Percentiles rank a stretch among this genome's conserved stretches.
These are phyloP conservation scores for Tangara arthus DNA, from an alignment of 2,797 vertebrate species.

Conservation along the genomic window DNA sequence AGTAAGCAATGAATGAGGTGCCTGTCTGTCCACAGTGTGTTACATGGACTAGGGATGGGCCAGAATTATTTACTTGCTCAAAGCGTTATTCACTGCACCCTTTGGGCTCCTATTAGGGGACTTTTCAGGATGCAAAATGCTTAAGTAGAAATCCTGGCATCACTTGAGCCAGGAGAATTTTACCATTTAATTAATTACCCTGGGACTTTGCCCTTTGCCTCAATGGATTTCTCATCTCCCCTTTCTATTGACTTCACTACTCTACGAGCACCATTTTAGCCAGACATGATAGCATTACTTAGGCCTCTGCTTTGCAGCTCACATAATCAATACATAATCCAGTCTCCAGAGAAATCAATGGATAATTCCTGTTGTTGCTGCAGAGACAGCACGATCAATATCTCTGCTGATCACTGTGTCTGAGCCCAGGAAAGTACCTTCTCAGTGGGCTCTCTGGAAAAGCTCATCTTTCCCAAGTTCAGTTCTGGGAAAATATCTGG, in stretches of 20 bases:
- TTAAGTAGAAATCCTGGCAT: conserved; percentile 23
- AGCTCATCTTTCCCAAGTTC: conserved; percentile 15
- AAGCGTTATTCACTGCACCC: not conserved
- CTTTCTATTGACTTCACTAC: conserved; percentile 52
- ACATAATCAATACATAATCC: conserved; percentile 37
- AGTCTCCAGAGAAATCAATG: conserved; percentile 61
- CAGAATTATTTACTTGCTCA: conserved; percentile 33
- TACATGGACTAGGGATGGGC: not conserved
- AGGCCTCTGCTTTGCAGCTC: conserved; percentile 21
- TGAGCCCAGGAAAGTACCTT: conserved; percentile 25
- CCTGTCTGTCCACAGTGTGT: not conserved
- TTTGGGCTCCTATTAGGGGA: conserved; percentile 15
- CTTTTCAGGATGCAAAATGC: conserved; percentile 42
- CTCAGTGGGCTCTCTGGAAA: not conserved
- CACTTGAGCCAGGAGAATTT: conserved; percentile 6
- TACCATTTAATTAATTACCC: conserved; percentile 48
- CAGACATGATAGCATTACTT: conserved; percentile 49
- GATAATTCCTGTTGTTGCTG: conserved; percentile 53
- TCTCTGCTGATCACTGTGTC: conserved; percentile 23
- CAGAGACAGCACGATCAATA: conserved; percentile 27
- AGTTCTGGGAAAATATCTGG: conserved; percentile 25
- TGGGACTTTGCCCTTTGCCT: conserved; percentile 50
- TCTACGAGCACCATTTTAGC: conserved; percentile 29
- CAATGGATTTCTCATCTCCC: conserved; percentile 57
- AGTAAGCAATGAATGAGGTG: conserved; percentile 7